Base-by-base conservation (phyloP, 2,113 vertebrate genomes). In the Suncus etruscus region DNA sequence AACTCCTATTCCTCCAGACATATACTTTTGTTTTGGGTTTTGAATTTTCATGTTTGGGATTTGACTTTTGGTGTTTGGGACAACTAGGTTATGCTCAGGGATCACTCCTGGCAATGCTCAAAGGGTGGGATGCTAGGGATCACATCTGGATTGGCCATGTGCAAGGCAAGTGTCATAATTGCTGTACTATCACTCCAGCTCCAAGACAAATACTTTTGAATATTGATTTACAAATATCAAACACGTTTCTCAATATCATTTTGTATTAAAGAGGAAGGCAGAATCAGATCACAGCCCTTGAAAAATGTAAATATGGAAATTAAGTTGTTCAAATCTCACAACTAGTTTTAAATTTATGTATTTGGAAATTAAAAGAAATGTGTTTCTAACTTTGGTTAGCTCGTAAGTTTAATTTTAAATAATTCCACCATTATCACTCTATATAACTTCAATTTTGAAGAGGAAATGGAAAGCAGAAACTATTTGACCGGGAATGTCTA, bases 321-420 rank as follows among this genome's bases (percentile, higher is more conserved):
- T 54, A 11, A 47, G 6, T 31, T 69, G 14, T 50, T 63, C 10
- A 88, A 81, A 90, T 79, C 7, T 65, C 31, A 89, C 27, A 47
- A 69, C 29, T 58, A 84, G 11, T 76, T 88, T 51, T 58, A 32
- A 85, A 86, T 27, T 86, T 68, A 84, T 81, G 68, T 75, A 32
- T 81, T 16, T 68, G 48, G 45, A 86, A 47, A 25, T 24, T 58
- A 74, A 74, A 82, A 77, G 29, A 61, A 83, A 31, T 50, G 76
- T 18, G 39, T 89, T 39, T 15, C 63, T 77, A 66, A 77, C 68
- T 47, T 63, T 78, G 76, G 27, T 48, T 73, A 18, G 63, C 29
- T 86, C 45, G 27, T 54, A 73, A 50, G 14, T 11, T 66, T 63
- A 74, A 69, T 89, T 51, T 87, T 72, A n/a, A 16, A 32, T 8